phyloP scores from a whole-genome alignment of 1,140 invertebrate genomes.

The Macrobrachium nipponense region DNA sequence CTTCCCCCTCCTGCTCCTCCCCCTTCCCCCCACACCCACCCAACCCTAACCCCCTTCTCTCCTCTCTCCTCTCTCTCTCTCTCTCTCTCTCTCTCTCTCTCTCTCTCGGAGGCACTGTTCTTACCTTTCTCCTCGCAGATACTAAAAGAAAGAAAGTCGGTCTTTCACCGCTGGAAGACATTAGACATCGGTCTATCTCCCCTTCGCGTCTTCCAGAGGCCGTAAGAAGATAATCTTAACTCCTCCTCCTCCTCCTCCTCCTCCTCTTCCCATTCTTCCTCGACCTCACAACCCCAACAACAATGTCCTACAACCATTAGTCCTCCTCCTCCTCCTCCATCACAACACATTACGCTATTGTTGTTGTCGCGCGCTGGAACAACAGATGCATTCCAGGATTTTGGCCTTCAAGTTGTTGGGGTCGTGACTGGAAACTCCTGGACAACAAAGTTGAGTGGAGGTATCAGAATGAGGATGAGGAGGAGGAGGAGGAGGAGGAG shows the following conservation, averaged over 20 bases:
- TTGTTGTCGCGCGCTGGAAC: too few relatives aligned
- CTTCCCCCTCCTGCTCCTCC: background rate
- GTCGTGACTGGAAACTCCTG: too few relatives aligned
- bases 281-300: background rate
- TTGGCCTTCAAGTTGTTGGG: too few relatives aligned
- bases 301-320: too few relatives aligned
- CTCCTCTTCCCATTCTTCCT: background rate
- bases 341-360: too few relatives aligned
- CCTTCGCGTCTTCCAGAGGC: too few relatives aligned
- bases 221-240: too few relatives aligned
- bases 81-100: background rate
- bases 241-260: slow-evolving; percentile 21
- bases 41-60: background rate
- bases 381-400: too few relatives aligned
- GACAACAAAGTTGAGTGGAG: background rate
- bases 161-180: background rate
- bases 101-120: background rate
- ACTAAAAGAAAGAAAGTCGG: background rate
- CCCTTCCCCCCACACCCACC: background rate
- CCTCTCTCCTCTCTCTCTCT: background rate
- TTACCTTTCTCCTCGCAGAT: background rate
- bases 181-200: too few relatives aligned
- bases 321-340: too few relatives aligned
- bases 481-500: too few relatives aligned
- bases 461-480: too few relatives aligned